Evolutionary conservation across 2,113 vertebrate genomes (phyloP), one percentile per base, ranked within the genome.

Genomic region (Damaliscus lunatus): DNA sequence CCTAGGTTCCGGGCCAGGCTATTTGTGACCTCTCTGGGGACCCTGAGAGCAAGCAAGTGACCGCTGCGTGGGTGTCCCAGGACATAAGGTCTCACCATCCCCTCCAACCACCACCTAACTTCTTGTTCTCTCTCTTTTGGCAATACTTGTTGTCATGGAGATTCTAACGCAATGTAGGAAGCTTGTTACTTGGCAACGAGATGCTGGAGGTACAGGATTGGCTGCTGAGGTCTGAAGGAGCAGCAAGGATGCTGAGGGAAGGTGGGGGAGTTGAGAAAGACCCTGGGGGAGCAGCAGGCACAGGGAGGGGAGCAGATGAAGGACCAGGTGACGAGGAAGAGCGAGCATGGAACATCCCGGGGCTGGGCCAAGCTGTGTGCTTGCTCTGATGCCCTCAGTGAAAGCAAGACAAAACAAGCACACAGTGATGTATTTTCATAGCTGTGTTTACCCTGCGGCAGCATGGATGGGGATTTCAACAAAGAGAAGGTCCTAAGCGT

Each of bases 151-250:
- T 92, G 96, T 78, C 97, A 97, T 97, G 97, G 97, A 95, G 97
- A 98, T 96, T 29, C 86, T 96, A 96, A 98, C 86, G 96, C 96
- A 98, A 96, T 93, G 97, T 98, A 98, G 98, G 92, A 97, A 98
- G 97, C 89, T 94, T 59, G 98, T 98, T 97, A 97, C 96, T 93
- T 91, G 90, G 57, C 97, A 95, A 98, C 93, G 2, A 4, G 2
- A 52, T 85, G 82, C 62, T 86, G 94, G 93, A 80, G 43, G 53
- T 67, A 87, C 82, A 78, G 86, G 97, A 97, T 97, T 94, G 95
- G 94, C 90, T 97, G 60, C 46, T 8, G 17, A 50, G 90, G 96
- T 90, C 96, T 82, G 88, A 59, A 92, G 80, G 94, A 97, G 93
- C 88, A 86, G 84, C 82, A 83, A 87, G 77, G 97, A 96, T 85